Percentiles rank a stretch among this genome's conserved stretches.
Evolutionary conservation across 2,113 vertebrate species (phyloP).

Genomic region (Lophius piscatorius): DNA sequence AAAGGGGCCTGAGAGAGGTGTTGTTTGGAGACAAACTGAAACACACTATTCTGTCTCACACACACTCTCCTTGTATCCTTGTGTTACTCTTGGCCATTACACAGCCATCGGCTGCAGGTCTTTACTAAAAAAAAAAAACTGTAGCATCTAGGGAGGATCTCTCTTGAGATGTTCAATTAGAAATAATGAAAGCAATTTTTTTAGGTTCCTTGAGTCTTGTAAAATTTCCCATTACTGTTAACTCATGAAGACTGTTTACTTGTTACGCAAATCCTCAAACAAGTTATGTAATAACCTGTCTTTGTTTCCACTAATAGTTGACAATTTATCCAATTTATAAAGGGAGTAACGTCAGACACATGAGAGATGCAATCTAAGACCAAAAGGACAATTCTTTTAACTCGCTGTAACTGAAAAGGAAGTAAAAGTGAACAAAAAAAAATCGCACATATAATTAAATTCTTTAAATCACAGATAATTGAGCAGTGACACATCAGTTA

Average conservation of each 20-base stretch:
- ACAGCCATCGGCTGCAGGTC: conserved; percentile 63
- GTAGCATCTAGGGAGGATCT: background rate
- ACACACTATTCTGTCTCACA: conserved; percentile 38
- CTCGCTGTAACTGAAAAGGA: background rate
- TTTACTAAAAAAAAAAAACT: conserved; percentile 5
- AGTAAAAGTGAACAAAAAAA: background rate
- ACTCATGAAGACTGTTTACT: background rate
- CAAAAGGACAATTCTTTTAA: background rate
- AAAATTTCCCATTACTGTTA: background rate
- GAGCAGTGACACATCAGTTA: background rate
- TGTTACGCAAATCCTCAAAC: background rate
- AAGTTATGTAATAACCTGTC: background rate
- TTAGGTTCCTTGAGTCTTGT: background rate
- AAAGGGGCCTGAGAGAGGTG: conserved; percentile 77
- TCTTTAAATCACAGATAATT: background rate
- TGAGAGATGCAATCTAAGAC: background rate
- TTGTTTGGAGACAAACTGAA: conserved; percentile 63
- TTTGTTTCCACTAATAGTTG: background rate
- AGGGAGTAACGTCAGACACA: background rate
- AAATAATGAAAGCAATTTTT: background rate
- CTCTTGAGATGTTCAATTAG: background rate
- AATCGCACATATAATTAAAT: background rate
- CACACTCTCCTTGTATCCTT: conserved; percentile 16
- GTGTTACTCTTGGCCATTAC: conserved; percentile 37
- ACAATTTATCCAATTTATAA: background rate